These are phyloP conservation scores for Nomada lathburiana DNA, from an alignment of 2,888 invertebrate species.

Conservation along the genomic window DNA sequence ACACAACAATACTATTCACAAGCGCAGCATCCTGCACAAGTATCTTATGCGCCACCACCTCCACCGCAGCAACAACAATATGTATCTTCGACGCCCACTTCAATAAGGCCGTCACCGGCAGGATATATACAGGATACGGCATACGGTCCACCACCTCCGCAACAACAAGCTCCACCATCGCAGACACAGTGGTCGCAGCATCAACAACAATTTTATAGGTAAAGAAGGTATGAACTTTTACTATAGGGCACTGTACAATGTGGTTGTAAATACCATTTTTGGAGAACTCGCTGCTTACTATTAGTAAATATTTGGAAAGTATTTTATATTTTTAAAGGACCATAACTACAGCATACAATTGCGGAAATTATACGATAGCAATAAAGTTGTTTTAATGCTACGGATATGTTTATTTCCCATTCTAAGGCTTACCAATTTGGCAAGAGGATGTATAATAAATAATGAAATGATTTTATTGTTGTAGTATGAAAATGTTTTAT, in stretches of 20 bases:
- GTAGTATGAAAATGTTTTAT: conserved; percentile 50
- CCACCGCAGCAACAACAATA: conserved; percentile 82
- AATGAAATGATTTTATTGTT: conserved; percentile 31
- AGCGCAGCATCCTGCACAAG: conserved; percentile 79
- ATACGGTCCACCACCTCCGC: conserved; percentile 83
- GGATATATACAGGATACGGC: conserved; percentile 81
- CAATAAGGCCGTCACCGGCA: conserved; percentile 79
- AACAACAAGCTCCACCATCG: conserved; percentile 80
- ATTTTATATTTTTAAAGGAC: conserved; percentile 70
- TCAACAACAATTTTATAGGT: conserved; percentile 89
- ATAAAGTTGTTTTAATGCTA: conserved; percentile 72
- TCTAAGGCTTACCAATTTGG: conserved; percentile 26
- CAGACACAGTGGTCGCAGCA: conserved; percentile 84
- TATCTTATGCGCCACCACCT: conserved; percentile 81
- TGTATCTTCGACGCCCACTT: conserved; percentile 80
- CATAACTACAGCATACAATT: conserved; percentile 43
- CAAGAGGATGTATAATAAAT: conserved; percentile 38
- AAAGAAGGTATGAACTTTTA: conserved; percentile 65
- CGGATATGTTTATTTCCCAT: conserved; percentile 64
- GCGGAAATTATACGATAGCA: conserved; percentile 69
- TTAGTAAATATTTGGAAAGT: conserved; percentile 49
- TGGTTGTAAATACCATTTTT: conserved; percentile 24
- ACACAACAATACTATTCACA: conserved; percentile 80
- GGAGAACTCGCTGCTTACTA: conserved; percentile 20
- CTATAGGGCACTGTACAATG: conserved; percentile 31